phyloP scores from a whole-genome alignment of 2,113 vertebrate species.

The Pongo abelii region DNA sequence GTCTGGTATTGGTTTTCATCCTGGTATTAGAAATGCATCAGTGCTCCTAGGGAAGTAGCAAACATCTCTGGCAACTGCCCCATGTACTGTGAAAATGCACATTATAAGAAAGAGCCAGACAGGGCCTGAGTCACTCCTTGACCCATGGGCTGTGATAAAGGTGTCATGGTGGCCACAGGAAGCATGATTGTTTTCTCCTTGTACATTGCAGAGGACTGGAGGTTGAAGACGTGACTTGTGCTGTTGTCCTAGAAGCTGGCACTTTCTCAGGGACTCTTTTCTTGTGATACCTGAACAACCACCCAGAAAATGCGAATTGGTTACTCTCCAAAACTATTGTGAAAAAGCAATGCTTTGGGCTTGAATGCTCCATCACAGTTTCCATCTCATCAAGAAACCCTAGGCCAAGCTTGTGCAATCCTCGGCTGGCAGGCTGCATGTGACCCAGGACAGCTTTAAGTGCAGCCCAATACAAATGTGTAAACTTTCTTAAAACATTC shows the following conservation, averaged over 20 bases:
- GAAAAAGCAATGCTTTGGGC: too few species aligned
- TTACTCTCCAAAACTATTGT: too few species aligned
- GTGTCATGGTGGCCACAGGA: not conserved
- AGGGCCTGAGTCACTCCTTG: not conserved
- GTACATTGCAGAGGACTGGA: not conserved
- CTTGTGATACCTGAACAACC: too few species aligned
- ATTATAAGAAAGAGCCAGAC: not conserved
- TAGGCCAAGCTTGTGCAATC: too few species aligned
- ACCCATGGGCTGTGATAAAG: not conserved
- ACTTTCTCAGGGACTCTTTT: not conserved
- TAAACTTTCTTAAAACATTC: too few species aligned
- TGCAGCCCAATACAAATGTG: too few species aligned
- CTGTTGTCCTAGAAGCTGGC: not conserved
- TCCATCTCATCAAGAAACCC: too few species aligned
- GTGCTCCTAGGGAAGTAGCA: not conserved
- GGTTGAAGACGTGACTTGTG: not conserved
- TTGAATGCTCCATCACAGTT: too few species aligned
- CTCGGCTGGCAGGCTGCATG: fast-evolving
- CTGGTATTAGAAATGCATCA: not conserved
- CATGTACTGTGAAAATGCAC: not conserved
- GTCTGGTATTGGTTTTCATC: too few species aligned
- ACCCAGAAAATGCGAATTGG: too few species aligned
- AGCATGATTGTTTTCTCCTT: not conserved
- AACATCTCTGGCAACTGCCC: not conserved
- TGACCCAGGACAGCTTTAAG: too few species aligned